These are phyloP conservation scores for Neelides folsomi DNA, from an alignment of 2,888 invertebrate species.

Conservation along the genomic window DNA sequence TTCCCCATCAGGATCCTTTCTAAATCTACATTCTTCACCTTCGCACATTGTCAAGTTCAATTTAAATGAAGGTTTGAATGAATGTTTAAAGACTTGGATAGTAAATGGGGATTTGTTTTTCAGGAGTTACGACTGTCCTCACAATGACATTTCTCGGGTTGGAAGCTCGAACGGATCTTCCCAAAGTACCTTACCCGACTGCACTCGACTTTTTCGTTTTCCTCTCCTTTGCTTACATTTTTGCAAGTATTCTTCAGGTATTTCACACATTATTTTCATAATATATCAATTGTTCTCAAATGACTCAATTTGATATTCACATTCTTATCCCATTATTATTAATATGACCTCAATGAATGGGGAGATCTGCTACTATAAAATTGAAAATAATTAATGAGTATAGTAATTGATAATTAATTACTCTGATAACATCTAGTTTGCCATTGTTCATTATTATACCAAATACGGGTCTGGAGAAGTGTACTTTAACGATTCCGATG, in stretches of 20 bases:
- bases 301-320: too few relatives aligned
- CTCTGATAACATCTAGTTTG: conserved; percentile 43
- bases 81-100: too few relatives aligned
- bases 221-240: conserved; percentile 63
- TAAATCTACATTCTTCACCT: too few relatives aligned
- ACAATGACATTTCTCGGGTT: conserved; percentile 69
- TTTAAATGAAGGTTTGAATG: not conserved
- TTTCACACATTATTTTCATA: conserved; percentile 1
- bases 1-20: too few relatives aligned
- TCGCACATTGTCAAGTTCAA: not conserved
- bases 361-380: too few relatives aligned
- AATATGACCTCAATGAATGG: not conserved
- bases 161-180: conserved; percentile 65
- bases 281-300: not conserved
- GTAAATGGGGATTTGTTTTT: conserved; percentile 1
- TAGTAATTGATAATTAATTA: not conserved
- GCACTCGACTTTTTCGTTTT: conserved; percentile 73
- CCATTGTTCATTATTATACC: conserved; percentile 74
- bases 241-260: conserved; percentile 63
- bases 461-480: conserved; percentile 68
- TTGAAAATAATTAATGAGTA: not conserved
- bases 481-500: conserved; percentile 53
- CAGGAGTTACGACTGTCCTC: conserved; percentile 69
- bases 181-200: conserved; percentile 75
- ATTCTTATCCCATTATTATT: too few relatives aligned